These are phyloP conservation scores for Choloepus hoffmanni DNA, from an alignment of 2,113 vertebrate species.

Conservation along the genomic window DNA sequence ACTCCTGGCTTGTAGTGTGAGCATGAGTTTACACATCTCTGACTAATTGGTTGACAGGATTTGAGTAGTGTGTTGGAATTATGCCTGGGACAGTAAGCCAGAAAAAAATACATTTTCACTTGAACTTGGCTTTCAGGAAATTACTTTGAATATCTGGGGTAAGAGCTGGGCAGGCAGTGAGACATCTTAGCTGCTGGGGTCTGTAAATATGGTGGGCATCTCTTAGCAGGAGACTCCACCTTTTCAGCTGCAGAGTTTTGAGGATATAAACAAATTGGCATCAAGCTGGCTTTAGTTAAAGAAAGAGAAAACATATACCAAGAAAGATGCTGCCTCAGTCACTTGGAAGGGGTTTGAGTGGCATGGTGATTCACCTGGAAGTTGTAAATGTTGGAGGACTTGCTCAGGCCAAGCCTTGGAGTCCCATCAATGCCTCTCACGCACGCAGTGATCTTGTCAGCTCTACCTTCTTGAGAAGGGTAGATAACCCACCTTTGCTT, in stretches of 20 bases:
- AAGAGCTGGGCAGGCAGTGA: slow-evolving; percentile 41
- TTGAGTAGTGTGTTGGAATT: slow-evolving; percentile 79
- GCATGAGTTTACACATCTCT: slow-evolving; percentile 70
- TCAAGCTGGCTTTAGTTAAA: slow-evolving; percentile 55
- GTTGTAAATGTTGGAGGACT: background rate
- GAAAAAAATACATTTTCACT: slow-evolving; percentile 59
- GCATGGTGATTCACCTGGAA: background rate
- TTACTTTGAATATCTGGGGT: slow-evolving; percentile 52
- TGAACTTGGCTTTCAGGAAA: slow-evolving; percentile 73
- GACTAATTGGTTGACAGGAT: slow-evolving; percentile 78
- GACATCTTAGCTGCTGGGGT: background rate
- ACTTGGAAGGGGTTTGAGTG: background rate
- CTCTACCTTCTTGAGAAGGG: background rate
- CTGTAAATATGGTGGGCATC: slow-evolving; percentile 9
- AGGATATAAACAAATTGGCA: slow-evolving; percentile 40
- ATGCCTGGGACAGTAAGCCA: slow-evolving; percentile 70
- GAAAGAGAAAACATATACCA: slow-evolving; percentile 1
- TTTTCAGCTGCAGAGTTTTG: slow-evolving; percentile 11
- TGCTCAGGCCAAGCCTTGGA: background rate
- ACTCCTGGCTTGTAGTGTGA: slow-evolving; percentile 57
- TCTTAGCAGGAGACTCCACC: background rate
- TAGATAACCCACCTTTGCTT: no score
- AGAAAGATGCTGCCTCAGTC: background rate
- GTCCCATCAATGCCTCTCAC: background rate
- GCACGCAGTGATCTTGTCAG: background rate